Base-by-base conservation (phyloP, 2,113 vertebrate genomes). In the Sterna hirundo region DNA sequence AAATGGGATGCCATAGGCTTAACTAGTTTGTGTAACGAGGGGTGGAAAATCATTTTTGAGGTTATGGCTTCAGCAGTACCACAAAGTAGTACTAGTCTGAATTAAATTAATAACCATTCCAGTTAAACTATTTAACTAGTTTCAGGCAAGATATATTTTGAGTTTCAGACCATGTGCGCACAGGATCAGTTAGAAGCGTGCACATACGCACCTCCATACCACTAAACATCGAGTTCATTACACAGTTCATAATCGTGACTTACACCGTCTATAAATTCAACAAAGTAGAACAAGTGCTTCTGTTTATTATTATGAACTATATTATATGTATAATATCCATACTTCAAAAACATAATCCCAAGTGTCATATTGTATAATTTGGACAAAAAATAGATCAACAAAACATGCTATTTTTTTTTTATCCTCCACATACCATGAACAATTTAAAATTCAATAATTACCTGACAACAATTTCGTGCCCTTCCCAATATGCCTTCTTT, bases 161-260 rank as follows among this genome's bases (percentile, higher is more conserved):
- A 72, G 20, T 80, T 83, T 86, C 60, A 65, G 62, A 86, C 54
- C 3, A 27, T 11, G 52, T 0, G 3, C 9, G 15, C 7, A 32
- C 5, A 1, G 10, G 17, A 77, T 44, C 38, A 58, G 16, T 9
- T 26, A 65, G 17, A 88, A 74, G 5, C 8, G 15, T 25, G 18
- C 32, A 65, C 5, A 7, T 26, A 44, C 1, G 0, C 30, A 34
- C 27, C 27, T 58, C n/a, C 19, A 1, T 10, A 68, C 40, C 38
- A 72, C 30, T 21, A 69, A 86, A 71, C 4, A n/a, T 0, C 1
- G 2, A 66, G 25, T 34, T 69, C 30, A 5, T 58, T n/a, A 72
- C 23, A 78, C 18, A 42, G 30, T 42, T 83, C 14, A 10, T 17
- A 70, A 83, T 11, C 4, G 34, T 5, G 9, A 68, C 21, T 61